These are phyloP conservation scores for Bubalus kerabau DNA, from an alignment of 2,113 vertebrate species.

Conservation along the genomic window DNA sequence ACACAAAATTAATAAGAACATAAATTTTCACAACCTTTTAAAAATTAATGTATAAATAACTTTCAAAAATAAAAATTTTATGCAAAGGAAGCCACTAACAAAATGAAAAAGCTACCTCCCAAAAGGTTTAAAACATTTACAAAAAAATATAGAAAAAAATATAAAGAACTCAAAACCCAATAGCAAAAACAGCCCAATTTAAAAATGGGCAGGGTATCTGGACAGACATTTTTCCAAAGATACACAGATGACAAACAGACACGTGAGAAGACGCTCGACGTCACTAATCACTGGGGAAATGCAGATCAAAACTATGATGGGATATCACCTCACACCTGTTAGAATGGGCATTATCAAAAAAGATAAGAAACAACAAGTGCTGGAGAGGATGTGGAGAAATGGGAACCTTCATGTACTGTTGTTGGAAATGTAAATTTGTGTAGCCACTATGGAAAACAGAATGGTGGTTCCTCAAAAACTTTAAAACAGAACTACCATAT, in stretches of 20 bases:
- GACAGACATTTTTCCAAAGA: background rate
- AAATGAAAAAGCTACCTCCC: background rate
- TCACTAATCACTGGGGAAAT: background rate
- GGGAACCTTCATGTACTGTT: background rate
- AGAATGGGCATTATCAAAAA: background rate
- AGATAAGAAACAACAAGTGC: background rate
- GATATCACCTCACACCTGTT: background rate
- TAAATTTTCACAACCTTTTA: background rate
- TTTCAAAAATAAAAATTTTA: background rate
- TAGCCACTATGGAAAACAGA: background rate
- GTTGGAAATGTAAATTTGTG: background rate
- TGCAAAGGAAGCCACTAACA: background rate
- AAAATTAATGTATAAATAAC: background rate
- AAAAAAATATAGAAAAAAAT: background rate
- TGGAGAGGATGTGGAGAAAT: background rate
- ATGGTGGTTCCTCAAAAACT: background rate
- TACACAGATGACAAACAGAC: background rate
- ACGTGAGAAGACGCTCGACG: background rate
- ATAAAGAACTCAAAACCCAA: background rate
- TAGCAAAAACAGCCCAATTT: background rate
- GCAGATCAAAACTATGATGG: background rate
- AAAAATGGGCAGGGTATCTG: background rate
- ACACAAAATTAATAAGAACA: background rate
- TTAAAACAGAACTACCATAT: background rate
- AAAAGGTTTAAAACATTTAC: background rate